A percentile compares a stretch with the other conserved stretches of the same genome.
Conservation (phyloP, 2,888 invertebrate genomes). For the Vanessa cardui region DNA sequence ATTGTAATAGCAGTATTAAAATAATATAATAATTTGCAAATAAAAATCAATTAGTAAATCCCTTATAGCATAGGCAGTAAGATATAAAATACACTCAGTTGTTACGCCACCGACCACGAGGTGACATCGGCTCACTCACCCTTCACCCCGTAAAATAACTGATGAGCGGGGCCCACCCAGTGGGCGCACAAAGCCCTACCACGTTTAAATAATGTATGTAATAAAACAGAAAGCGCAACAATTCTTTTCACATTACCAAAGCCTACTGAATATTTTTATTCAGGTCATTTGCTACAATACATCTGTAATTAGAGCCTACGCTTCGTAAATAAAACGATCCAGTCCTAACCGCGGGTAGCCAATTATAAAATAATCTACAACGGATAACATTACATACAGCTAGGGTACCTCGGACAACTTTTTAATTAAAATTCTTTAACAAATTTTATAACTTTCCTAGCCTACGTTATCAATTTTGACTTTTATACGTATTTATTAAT, state of each 20-base stretch:
- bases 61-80: too few relatives aligned
- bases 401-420: slow-evolving; percentile 69
- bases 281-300: slow-evolving; percentile 27
- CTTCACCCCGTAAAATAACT: too few relatives aligned
- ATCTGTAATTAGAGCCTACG: slow-evolving; percentile 34
- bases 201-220: not conserved
- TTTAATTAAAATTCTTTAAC: slow-evolving; percentile 76
- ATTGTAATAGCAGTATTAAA: too few relatives aligned
- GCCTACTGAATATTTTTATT: slow-evolving; percentile 17
- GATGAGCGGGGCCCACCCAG: too few relatives aligned
- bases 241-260: slow-evolving; percentile 7
- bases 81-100: too few relatives aligned
- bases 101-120: too few relatives aligned
- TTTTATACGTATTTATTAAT: slow-evolving; percentile 35
- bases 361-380: slow-evolving; percentile 76
- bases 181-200: too few relatives aligned
- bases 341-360: slow-evolving; percentile 57
- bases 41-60: too few relatives aligned
- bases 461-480: slow-evolving; percentile 66
- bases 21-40: too few relatives aligned
- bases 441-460: slow-evolving; percentile 62
- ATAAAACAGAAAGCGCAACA: slow-evolving; percentile 6
- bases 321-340: slow-evolving; percentile 43
- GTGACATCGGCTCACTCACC: too few relatives aligned
- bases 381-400: slow-evolving; percentile 68